phyloP scores from a whole-genome alignment of 1,140 invertebrate species.

The Dendroctonus ponderosae region DNA sequence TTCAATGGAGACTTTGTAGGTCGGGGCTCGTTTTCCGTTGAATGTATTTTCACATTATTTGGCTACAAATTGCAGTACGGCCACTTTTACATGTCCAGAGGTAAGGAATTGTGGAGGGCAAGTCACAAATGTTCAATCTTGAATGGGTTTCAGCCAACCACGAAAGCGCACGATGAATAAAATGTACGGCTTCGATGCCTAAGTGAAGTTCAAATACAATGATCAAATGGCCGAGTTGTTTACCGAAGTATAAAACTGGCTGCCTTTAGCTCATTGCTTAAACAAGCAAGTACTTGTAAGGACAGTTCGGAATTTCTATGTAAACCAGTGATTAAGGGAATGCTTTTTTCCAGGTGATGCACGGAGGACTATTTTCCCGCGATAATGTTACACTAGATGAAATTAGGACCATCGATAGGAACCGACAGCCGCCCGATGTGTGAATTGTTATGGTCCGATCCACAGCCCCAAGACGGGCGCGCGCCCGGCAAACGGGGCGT shows the following conservation, averaged over 20 bases:
- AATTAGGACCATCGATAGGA: constrained; percentile 83
- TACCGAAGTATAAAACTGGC: constrained; percentile 97
- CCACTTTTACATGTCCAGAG: constrained; percentile 97
- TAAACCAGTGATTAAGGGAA: constrained; percentile 2
- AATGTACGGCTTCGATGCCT: constrained; percentile 98
- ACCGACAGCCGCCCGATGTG: constrained; percentile 99
- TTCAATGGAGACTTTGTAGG: constrained; percentile 99
- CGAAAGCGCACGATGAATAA: constrained; percentile 99
- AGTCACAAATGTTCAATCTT: no score
- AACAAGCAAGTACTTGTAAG: constrained; percentile 86
- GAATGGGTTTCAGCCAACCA: constrained; percentile 79
- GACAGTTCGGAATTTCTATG: constrained; percentile 26
- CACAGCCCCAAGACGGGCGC: constrained; percentile 81
- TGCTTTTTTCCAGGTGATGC: constrained; percentile 73
- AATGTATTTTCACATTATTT: constrained; percentile 97
- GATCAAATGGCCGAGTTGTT: constrained; percentile 94
- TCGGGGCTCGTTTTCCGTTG: constrained; percentile 97
- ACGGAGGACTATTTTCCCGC: constrained; percentile 87
- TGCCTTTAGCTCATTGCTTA: constrained; percentile 94
- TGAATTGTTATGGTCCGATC: constrained; percentile 97
- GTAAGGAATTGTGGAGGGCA: constrained; percentile 55
- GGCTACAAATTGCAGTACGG: constrained; percentile 95
- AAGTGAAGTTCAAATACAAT: constrained; percentile 95
- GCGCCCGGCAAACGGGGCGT: constrained; percentile 95
- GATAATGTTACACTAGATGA: constrained; percentile 91